Conservation (phyloP, 2,113 vertebrate species). For the Phyllostomus hastatus region DNA sequence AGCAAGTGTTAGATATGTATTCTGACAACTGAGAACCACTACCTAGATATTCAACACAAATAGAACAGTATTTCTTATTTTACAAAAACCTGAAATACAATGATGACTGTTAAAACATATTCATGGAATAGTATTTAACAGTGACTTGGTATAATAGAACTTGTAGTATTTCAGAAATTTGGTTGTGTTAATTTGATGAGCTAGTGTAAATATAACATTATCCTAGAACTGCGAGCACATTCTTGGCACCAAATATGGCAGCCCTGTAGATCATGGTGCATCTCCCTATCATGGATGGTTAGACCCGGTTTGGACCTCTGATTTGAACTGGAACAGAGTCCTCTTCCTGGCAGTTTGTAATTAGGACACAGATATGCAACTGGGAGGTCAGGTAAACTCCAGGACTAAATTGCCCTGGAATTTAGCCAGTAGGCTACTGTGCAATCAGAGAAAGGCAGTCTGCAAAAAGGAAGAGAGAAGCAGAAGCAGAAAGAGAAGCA, state of each 20-base stretch:
- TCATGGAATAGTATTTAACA: neutral
- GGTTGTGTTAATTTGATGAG: neutral
- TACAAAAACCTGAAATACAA: neutral
- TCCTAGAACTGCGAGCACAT: neutral
- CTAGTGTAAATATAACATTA: neutral
- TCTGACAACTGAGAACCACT: neutral
- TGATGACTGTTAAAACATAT: neutral
- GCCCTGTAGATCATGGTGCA: neutral
- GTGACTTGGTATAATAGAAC: neutral
- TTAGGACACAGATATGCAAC: neutral
- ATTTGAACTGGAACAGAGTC: neutral
- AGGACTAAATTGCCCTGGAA: neutral
- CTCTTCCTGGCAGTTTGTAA: neutral
- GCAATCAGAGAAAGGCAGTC: neutral
- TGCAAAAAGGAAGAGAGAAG: neutral
- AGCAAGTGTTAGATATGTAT: neutral
- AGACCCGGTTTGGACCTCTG: neutral
- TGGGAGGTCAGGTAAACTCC: neutral
- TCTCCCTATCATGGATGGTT: neutral
- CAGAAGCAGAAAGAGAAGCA: no score
- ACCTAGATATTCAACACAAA: neutral
- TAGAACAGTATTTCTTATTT: neutral
- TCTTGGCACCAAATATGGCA: neutral
- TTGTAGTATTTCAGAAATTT: conserved; percentile 18
- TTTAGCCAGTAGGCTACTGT: neutral